phyloP scores from a whole-genome alignment of 1,140 invertebrate species.

The Saccostrea cuccullata region DNA sequence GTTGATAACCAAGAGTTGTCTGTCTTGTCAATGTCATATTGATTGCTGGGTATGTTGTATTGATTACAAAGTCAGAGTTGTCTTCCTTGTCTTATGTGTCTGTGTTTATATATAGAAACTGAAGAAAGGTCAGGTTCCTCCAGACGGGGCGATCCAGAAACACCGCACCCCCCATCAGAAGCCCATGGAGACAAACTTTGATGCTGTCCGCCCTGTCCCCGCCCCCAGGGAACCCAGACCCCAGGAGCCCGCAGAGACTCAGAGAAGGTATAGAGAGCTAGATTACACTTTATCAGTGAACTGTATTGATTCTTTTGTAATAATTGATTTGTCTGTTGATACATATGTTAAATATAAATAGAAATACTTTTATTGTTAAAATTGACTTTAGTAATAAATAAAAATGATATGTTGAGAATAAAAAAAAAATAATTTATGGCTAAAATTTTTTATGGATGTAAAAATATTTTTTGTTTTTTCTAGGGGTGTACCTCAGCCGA shows the following conservation, averaged over 20 bases:
- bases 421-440: too few species aligned
- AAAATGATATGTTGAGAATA: too few species aligned
- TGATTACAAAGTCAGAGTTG: neutral
- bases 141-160: constrained; percentile 56
- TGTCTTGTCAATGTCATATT: too few species aligned
- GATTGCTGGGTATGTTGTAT: too few species aligned
- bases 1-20: too few species aligned
- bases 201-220: constrained; percentile 66
- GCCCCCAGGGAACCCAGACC: constrained; percentile 1
- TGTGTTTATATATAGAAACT: constrained; percentile 49
- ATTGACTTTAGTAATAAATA: too few species aligned
- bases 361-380: too few species aligned
- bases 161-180: constrained; percentile 32
- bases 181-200: constrained; percentile 75
- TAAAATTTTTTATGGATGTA: too few species aligned
- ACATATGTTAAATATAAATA: too few species aligned
- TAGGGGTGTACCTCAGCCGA: constrained; percentile 18
- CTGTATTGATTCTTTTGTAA: too few species aligned
- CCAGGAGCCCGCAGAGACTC: constrained; percentile 12
- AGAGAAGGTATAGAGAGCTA: constrained; percentile 20
- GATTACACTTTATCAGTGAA: too few species aligned
- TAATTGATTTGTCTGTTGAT: too few species aligned
- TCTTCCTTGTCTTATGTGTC: neutral
- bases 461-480: neutral
- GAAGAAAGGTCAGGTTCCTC: constrained; percentile 57